Base-by-base conservation (phyloP, 1,140 invertebrate species). In the Calephelis nemesis region DNA sequence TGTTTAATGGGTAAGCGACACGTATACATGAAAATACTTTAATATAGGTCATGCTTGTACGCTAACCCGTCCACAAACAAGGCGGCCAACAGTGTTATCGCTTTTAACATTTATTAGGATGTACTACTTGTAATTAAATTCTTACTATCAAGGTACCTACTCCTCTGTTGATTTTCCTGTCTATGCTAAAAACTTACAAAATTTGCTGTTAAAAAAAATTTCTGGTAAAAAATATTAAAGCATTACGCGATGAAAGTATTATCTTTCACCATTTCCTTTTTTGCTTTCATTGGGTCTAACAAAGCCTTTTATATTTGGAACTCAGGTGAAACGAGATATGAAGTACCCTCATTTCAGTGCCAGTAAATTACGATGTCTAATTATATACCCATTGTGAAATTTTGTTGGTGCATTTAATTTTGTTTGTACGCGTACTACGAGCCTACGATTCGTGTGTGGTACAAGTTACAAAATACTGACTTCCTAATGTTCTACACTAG, bases 331-430 rank as follows among this genome's bases (percentile, higher is more conserved):
- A 80, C 74, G 81, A 76, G 75, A 74, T 76, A 73, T 70, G 62
- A 60, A 74, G 74, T 67, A 66, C 75, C 72, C 75, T 80, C 74
- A 64, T 69, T 74, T 77, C 76, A 72, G 66, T 76, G 77, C 69
- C 78, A 77, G 75, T 83, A 76, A 85, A 86, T 83, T 82, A 84
- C 83, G 78, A 79, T 76, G 70, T 85, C 83, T 87, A 88, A 88
- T 87, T 88, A 87, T 79, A 79, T 79, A 63, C 68, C 77, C 76
- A 83, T 87, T 87, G 86, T 86, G 78, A 70, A 79, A 75, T 86
- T 84, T 79, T 75, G 77, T 69, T 72, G 79, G 75, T 83, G 84
- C 84, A 85, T 88, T 88, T 83, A 84, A 86, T 83, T 85, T 83
- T 81, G 80, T 88, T 87, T 88, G 78, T 81, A 77, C 74, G 72